Percentiles rank a stretch among this genome's conserved stretches.
These are phyloP conservation scores for Sebastes variabilis DNA, from an alignment of 2,797 vertebrate species.

Conservation along the genomic window DNA sequence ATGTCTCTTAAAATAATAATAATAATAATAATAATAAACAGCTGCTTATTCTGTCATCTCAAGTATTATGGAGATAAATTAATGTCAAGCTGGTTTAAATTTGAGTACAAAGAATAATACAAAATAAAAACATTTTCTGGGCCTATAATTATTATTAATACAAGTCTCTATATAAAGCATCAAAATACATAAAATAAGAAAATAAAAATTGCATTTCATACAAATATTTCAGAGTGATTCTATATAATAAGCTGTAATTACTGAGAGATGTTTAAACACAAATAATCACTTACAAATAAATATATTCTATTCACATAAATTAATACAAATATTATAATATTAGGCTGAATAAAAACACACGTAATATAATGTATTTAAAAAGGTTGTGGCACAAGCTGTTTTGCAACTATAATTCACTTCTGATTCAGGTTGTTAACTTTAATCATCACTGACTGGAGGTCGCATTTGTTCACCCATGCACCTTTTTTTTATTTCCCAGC, in stretches of 20 bases:
- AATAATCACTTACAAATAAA: not conserved
- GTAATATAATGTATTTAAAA: not conserved
- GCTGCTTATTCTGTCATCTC: not conserved
- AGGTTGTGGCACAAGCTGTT: not conserved
- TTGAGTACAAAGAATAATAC: not conserved
- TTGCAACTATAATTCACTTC: conserved; percentile 4
- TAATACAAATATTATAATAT: not conserved
- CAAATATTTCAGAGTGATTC: not conserved
- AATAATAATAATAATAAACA: not conserved
- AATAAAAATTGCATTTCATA: not conserved
- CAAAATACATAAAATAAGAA: not conserved
- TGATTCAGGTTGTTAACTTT: conserved; percentile 42
- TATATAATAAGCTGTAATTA: not conserved
- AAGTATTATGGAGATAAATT: not conserved
- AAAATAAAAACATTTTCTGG: not conserved
- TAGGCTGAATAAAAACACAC: not conserved
- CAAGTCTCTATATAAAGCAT: not conserved
- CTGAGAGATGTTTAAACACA: not conserved
- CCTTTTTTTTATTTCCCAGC: conserved; percentile 53
- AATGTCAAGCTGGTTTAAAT: not conserved
- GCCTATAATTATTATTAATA: not conserved
- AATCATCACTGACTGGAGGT: conserved; percentile 52
- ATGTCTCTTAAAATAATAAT: not conserved
- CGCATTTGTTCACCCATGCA: conserved; percentile 30
- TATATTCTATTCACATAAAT: not conserved